Percentiles rank a stretch among this genome's conserved stretches.
Evolutionary conservation across 2,113 vertebrate genomes (phyloP).

Genomic region (Peromyscus polionotus): DNA sequence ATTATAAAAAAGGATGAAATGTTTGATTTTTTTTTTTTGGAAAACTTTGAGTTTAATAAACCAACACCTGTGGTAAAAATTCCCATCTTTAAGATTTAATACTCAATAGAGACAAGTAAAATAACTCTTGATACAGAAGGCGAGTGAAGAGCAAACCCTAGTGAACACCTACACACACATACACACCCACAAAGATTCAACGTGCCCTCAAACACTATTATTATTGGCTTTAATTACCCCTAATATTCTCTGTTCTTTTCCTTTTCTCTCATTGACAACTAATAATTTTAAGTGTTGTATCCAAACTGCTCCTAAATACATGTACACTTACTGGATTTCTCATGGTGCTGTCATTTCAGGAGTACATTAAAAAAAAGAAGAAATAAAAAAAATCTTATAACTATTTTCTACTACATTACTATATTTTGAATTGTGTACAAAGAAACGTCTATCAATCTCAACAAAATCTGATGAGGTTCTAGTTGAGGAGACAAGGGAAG

Average conservation of each 20-base stretch:
- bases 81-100: constrained; percentile 41
- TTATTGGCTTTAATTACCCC: constrained; percentile 58
- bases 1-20: constrained; percentile 67
- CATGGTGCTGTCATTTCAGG: neutral
- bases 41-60: constrained; percentile 69
- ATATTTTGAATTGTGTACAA: neutral
- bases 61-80: constrained; percentile 59
- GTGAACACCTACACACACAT: neutral
- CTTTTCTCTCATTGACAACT: constrained; percentile 51
- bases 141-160: constrained; percentile 51
- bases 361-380: neutral
- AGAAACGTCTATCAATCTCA: constrained; percentile 23
- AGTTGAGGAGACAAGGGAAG: constrained; percentile 9
- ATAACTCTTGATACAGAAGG: constrained; percentile 50
- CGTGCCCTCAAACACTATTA: neutral
- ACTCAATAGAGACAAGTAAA: constrained; percentile 63
- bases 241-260: constrained; percentile 43
- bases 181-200: neutral
- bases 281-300: constrained; percentile 66
- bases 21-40: constrained; percentile 74
- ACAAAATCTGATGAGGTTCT: neutral
- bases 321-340: neutral
- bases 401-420: constrained; percentile 24
- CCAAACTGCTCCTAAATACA: constrained; percentile 14
- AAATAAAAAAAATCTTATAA: neutral